Percentiles rank a stretch among this genome's conserved stretches.
These are phyloP conservation scores for Scaptomyza reducta DNA, from an alignment of 2,888 invertebrate genomes.

Conservation along the genomic window DNA sequence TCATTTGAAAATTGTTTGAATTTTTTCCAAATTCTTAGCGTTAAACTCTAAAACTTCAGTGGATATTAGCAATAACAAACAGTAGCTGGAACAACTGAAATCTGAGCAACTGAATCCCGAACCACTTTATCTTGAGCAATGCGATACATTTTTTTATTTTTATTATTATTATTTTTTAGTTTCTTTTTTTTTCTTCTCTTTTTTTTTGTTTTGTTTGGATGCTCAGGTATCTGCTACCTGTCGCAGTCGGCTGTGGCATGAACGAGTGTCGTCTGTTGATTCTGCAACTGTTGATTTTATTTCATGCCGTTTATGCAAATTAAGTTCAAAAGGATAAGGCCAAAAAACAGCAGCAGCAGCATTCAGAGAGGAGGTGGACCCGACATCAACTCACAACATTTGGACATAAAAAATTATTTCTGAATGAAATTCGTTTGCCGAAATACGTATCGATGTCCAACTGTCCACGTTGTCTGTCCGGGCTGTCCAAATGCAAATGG, in stretches of 20 bases:
- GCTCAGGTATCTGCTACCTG: conserved; percentile 66
- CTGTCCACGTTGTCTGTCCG: conserved; percentile 30
- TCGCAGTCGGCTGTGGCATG: conserved; percentile 36
- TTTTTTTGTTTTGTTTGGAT: conserved; percentile 32
- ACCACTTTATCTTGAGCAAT: conserved; percentile 61
- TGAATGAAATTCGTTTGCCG: conserved; percentile 74
- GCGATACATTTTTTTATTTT: conserved; percentile 59
- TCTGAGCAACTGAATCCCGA: conserved; percentile 60
- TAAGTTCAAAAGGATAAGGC: conserved; percentile 73
- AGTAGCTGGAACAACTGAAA: conserved; percentile 54
- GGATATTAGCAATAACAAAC: conserved; percentile 13
- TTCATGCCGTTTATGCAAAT: conserved; percentile 80
- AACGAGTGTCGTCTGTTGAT: conserved; percentile 59
- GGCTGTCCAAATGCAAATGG: conserved; percentile 71
- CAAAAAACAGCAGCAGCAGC: conserved; percentile 55
- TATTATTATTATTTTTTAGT: conserved; percentile 33
- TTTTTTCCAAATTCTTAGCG: no score
- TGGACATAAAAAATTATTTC: conserved; percentile 78
- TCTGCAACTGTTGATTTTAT: conserved; percentile 74
- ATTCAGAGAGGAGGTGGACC: conserved; percentile 17
- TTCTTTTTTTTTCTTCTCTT: conserved; percentile 2
- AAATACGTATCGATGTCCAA: conserved; percentile 67
- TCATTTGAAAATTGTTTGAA: no score
- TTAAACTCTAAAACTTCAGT: background rate
- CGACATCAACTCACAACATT: conserved; percentile 65